Conservation (phyloP, 2,113 vertebrate genomes). For the Gopherus flavomarginatus region DNA sequence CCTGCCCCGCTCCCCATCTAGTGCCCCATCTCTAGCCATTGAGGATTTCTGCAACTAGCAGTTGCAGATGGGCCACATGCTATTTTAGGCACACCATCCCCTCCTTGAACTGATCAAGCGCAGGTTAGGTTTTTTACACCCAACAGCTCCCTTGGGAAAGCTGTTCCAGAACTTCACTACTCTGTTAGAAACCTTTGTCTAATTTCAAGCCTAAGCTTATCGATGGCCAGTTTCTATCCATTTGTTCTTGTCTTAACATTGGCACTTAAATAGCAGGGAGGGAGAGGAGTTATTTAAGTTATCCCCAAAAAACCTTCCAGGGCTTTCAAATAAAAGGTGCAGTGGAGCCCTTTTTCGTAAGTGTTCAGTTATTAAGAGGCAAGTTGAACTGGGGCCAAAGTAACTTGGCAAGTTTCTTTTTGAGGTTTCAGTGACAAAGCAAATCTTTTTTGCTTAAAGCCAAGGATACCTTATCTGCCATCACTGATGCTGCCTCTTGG, state of each 20-base stretch:
- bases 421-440: neutral
- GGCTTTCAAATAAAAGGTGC: neutral
- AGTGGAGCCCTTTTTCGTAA: neutral
- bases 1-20: too few species aligned
- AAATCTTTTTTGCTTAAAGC: neutral
- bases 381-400: neutral
- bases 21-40: neutral
- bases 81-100: neutral
- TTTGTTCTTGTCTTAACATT: neutral
- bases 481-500: slow-evolving; percentile 43
- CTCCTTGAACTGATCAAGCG: neutral
- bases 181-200: neutral
- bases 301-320: neutral
- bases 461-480: slow-evolving; percentile 27
- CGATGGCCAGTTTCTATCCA: neutral
- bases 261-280: neutral
- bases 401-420: neutral
- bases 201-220: neutral
- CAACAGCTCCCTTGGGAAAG: neutral
- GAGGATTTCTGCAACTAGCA: neutral
- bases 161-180: neutral
- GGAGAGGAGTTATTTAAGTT: neutral
- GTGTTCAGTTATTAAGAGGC: neutral
- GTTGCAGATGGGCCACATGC: neutral
- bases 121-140: neutral